These are phyloP conservation scores for Myiotriccus ornatus DNA, from an alignment of 2,797 vertebrate species.

Conservation along the genomic window DNA sequence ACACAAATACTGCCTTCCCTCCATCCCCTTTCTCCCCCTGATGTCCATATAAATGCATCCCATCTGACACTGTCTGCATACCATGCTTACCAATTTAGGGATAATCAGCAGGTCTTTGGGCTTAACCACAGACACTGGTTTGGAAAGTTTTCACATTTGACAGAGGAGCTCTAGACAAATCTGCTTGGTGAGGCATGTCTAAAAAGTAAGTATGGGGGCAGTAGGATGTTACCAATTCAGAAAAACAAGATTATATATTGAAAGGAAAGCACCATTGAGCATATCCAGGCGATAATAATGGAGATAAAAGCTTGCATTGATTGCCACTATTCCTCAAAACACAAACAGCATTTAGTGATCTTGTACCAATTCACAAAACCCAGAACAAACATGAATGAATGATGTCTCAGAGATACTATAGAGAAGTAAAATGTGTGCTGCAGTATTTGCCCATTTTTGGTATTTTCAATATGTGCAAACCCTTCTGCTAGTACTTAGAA, in stretches of 20 bases:
- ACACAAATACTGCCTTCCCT: neutral
- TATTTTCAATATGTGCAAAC: neutral
- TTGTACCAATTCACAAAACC: neutral
- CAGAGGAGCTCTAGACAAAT: neutral
- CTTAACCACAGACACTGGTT: neutral
- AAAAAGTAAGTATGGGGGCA: neutral
- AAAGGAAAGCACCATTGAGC: neutral
- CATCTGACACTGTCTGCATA: neutral
- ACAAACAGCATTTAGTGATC: neutral
- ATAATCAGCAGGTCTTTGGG: neutral
- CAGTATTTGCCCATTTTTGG: neutral
- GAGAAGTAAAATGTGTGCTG: neutral
- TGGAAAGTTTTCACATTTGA: neutral
- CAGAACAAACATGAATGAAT: neutral
- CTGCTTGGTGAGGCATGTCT: neutral
- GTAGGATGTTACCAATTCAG: neutral
- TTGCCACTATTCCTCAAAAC: neutral
- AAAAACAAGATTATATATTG: neutral
- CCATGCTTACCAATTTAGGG: neutral
- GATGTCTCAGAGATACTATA: neutral
- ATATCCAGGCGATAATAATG: fast-evolving
- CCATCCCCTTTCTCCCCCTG: too few relatives aligned
- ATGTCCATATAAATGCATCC: neutral
- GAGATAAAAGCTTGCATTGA: neutral
- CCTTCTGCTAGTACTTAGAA: neutral